Evolutionary conservation across 37 sponge, comb jelly and placozoan species (phyloP).

Genomic region (Halichondria panicea): DNA sequence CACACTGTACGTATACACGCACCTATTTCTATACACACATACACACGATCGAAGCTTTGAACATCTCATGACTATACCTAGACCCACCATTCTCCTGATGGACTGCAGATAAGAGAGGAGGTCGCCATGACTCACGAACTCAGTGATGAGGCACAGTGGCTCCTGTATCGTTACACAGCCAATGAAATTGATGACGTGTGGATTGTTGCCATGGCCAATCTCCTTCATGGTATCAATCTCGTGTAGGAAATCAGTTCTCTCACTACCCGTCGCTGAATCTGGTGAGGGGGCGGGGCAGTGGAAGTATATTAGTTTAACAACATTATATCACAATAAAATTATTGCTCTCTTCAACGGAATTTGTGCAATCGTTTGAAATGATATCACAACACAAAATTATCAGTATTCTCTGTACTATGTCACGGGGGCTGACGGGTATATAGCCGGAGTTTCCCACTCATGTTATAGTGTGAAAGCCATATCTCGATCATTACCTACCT

Average conservation of each 20-base stretch:
- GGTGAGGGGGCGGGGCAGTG: no score
- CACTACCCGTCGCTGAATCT: constrained; percentile 58
- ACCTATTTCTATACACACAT: no score
- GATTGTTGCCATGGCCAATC: constrained; percentile 61
- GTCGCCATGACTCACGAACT: constrained; percentile 75
- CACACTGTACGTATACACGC: no score
- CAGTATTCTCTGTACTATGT: no score
- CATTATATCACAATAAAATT: no score
- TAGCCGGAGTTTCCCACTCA: no score
- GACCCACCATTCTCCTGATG: constrained; percentile 56
- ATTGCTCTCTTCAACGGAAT: no score
- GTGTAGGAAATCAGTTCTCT: constrained; percentile 57
- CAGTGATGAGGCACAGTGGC: constrained; percentile 75
- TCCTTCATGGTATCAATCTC: constrained; percentile 78
- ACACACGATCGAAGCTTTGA: no score
- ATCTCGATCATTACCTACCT: constrained; percentile 14
- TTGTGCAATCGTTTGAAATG: neutral
- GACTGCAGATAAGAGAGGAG: constrained; percentile 65
- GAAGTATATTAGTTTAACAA: no score
- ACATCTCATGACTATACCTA: neutral
- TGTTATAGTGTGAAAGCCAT: no score
- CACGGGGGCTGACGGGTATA: no score
- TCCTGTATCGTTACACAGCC: constrained; percentile 76
- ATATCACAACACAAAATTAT: no score
- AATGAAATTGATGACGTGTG: constrained; percentile 69